Base-by-base conservation (phyloP, 2,113 vertebrate genomes). In the Notarius lentiginosus region DNA sequence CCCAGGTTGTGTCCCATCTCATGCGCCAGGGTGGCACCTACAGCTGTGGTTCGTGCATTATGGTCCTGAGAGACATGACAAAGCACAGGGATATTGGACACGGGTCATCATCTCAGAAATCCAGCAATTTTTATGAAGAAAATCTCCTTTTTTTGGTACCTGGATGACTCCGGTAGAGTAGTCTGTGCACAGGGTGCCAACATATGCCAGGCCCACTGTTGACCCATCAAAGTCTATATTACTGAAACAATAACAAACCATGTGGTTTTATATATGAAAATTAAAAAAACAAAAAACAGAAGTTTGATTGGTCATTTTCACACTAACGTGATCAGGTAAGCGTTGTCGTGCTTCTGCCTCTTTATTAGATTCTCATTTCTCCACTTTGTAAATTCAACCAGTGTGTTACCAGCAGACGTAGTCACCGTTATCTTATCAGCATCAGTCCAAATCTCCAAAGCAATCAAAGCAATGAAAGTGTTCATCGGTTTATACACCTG, bases 1-100 rank as follows among this genome's bases (percentile, higher is more conserved):
- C 98, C 97, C 15, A 99, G 94, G 89, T 96, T 99, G 70, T 99
- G 98, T 0, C 97, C 98, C 95, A 99, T 93, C 91, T 99, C 97
- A 0, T 99, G 98, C 0, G 97, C 97, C 91, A 99, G 92, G 0
- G 96, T 98, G 0, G 96, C 97, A 1, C 94, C 98, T 2, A 98
- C 92, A 0, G 95, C 94, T 7, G 96, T 95, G 73, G 96, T 88
- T 0, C 88, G 92, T 6, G 89, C 75, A 68, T 77, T 94, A 68
- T 98, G 96, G 87, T 99, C 96, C 98, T 99, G 88, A 41, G 14
- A 83, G 18, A 56, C 4, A 8, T 34, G 11, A 77, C 20, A 15
- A 17, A 56, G 47, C 3, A 79, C 58, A 61, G 7, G 4, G 10
- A 81, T 18, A 6, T 0, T 80, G 22, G 8, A 56, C 5, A 55